Conservation (phyloP, 2,113 vertebrate genomes). For the Cephalopterus ornatus region DNA sequence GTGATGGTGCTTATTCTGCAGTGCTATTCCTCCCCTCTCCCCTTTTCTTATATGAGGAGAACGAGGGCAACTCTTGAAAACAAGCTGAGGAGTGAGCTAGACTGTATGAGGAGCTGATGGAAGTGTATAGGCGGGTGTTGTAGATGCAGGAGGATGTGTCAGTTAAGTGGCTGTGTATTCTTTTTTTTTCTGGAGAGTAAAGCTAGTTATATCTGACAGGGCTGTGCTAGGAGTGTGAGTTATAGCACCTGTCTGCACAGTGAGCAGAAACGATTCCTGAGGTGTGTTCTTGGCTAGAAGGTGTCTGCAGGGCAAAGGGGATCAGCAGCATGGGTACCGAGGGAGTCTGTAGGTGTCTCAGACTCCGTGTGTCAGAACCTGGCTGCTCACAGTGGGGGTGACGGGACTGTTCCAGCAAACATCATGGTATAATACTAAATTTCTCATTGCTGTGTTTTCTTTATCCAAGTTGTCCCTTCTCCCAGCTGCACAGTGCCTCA, state of each 20-base stretch:
- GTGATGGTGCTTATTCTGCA: not conserved
- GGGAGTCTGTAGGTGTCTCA: not conserved
- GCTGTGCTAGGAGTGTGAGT: not conserved
- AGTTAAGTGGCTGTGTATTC: not conserved
- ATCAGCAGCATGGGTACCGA: rapidly evolving
- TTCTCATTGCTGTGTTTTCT: not conserved
- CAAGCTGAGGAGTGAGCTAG: not conserved
- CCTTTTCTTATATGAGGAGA: not conserved
- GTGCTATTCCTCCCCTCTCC: not conserved
- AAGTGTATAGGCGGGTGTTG: not conserved
- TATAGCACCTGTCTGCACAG: not conserved
- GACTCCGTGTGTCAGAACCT: rapidly evolving
- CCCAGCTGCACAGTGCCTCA: not conserved
- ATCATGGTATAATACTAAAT: not conserved
- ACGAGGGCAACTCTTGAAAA: not conserved
- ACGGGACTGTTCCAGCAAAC: not conserved
- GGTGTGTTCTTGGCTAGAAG: not conserved
- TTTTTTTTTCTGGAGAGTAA: not conserved
- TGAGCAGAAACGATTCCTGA: not conserved
- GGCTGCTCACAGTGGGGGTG: not conserved
- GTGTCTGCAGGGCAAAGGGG: not conserved
- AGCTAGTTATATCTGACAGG: not conserved
- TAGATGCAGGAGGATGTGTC: not conserved
- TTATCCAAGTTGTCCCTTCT: not conserved
- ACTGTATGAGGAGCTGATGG: not conserved